Conservation (phyloP, 2,113 vertebrate genomes). For the Rhodinocichla rosea region DNA sequence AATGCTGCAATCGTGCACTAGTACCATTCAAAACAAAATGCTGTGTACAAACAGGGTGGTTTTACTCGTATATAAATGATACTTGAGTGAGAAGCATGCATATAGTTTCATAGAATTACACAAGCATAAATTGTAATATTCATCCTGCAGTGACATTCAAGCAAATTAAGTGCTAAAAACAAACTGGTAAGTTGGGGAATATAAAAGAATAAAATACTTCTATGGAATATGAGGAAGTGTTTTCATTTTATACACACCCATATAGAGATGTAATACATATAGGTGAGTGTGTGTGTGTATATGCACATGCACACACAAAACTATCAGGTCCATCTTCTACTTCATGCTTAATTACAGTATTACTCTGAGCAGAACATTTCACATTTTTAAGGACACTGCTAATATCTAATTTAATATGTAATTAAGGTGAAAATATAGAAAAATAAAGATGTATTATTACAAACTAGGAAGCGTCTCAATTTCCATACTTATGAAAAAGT, state of each 20-base stretch:
- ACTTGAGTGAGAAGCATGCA: neutral
- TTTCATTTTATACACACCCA: neutral
- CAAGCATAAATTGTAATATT: neutral
- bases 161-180: neutral
- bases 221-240: neutral
- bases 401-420: neutral
- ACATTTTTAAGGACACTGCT: neutral
- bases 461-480: neutral
- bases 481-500: neutral
- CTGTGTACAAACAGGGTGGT: neutral
- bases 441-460: neutral
- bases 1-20: neutral
- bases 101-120: neutral
- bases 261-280: neutral
- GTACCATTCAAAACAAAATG: neutral
- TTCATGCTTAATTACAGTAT: neutral
- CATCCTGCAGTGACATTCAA: neutral
- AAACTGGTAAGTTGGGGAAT: neutral
- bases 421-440: neutral
- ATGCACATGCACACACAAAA: neutral
- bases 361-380: neutral
- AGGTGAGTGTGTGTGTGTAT: accelerated
- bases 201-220: neutral
- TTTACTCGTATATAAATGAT: neutral
- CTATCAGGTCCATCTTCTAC: neutral